Base-by-base conservation (phyloP, 1,140 invertebrate species). In the Penaeus chinensis region DNA sequence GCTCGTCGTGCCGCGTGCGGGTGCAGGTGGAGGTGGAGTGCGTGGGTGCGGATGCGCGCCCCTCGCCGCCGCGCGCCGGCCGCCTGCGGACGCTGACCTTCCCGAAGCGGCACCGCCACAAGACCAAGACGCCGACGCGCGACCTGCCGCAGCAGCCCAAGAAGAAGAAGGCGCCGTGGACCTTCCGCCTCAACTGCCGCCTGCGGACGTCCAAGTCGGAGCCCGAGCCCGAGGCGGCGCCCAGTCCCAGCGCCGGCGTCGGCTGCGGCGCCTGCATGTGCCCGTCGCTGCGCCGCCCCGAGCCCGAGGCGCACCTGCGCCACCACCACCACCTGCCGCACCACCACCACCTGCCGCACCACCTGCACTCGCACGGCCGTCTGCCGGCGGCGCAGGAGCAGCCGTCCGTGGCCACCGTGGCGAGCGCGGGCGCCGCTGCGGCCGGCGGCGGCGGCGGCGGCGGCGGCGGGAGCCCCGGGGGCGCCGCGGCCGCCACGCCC, bases 401-500 rank as follows among this genome's bases (percentile, higher is more conserved):
- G 19, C 81, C 81, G 32, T 32, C 66, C 7, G 71, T 71, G 32
- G 63, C 86, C 27, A 61, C 76, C 24, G 77, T 66, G 24, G 78
- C 61, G 20, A 62, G 32, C 54, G 61, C 61, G 16, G 63, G 63
- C 4, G 85, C 85, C 2, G 42, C 86, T 20, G 77, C 66, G n/a
- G 79, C 85, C 37, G 85, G 84, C 65, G 32, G 88, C 79, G 19
- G 82, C 81, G 65, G 83, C 79, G 27, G 61, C 85, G 47, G 54
- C 54, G 54, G 54, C 54, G 16, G 54, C 10, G 47, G 47, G 4
- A 27, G 37, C 27, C 20, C 54, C 16, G 60, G 60, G 42, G 27
- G n/a, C 24, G n/a, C 60, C 3, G 54, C 80, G 3, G 54, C 63
- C 54, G 24, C 60, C n/a, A 37, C 89, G 22, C 93, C 93, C 18